These are phyloP conservation scores for Pseudorectes ferrugineus DNA, from an alignment of 2,113 vertebrate genomes.

Conservation along the genomic window DNA sequence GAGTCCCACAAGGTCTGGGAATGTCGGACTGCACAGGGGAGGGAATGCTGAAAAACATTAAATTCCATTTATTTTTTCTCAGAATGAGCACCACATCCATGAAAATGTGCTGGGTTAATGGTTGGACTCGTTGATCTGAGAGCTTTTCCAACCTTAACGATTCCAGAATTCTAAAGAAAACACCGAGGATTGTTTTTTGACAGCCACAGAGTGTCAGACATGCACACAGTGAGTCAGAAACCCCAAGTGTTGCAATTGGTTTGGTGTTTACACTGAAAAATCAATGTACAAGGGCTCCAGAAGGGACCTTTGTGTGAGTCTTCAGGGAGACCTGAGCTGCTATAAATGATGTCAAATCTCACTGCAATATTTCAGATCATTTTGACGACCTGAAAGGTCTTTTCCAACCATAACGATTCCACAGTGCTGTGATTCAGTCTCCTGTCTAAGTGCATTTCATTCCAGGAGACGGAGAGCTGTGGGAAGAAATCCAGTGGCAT, in stretches of 20 bases:
- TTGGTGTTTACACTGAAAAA: background rate
- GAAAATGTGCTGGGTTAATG: background rate
- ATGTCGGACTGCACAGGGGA: background rate
- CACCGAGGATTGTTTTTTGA: background rate
- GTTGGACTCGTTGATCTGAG: accelerated
- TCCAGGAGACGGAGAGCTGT: background rate
- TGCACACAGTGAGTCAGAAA: background rate
- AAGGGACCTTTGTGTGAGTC: background rate
- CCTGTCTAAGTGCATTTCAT: background rate
- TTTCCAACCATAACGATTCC: background rate
- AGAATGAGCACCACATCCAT: background rate
- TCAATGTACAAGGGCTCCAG: accelerated
- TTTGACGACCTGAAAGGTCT: background rate
- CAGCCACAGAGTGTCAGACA: background rate
- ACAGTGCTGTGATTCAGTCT: background rate
- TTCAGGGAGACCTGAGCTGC: background rate
- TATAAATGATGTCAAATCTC: background rate
- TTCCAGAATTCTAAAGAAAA: background rate
- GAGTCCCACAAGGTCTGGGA: background rate
- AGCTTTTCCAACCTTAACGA: background rate
- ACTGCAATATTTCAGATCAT: background rate
- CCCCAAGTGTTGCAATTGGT: background rate
- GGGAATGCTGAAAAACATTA: background rate
- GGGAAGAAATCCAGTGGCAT: background rate
- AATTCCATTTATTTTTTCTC: background rate